Conservation (phyloP, 2,888 invertebrate genomes). For the Clusia tigrina region DNA sequence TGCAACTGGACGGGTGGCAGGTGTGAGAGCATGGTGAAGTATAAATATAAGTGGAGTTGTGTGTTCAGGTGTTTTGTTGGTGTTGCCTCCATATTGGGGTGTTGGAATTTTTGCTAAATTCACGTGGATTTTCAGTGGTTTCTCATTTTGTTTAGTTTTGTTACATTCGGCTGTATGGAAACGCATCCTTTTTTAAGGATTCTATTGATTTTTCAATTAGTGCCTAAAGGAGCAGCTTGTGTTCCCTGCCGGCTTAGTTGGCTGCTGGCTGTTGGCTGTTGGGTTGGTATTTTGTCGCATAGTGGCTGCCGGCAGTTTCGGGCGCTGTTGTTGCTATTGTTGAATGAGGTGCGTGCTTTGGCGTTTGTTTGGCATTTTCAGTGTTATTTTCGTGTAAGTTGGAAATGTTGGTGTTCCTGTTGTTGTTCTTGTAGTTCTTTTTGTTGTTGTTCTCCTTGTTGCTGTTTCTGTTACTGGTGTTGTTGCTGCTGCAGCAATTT, state of each 20-base stretch:
- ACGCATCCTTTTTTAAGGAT: constrained; percentile 5
- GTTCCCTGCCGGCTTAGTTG: neutral
- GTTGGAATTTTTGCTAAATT: neutral
- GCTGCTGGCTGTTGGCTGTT: neutral
- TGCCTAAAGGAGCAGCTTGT: constrained; percentile 14
- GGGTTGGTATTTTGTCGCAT: too few species aligned
- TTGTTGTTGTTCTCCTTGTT: constrained; percentile 5
- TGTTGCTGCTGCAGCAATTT: constrained; percentile 45
- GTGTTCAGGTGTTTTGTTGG: too few species aligned
- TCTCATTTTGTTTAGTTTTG: neutral
- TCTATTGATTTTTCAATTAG: constrained; percentile 57
- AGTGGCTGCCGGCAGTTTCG: too few species aligned
- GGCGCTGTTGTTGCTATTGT: neutral
- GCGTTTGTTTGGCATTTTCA: neutral
- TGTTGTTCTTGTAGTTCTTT: neutral
- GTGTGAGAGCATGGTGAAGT: too few species aligned
- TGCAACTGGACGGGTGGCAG: too few species aligned
- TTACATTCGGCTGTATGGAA: neutral
- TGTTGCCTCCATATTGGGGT: neutral
- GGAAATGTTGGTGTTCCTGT: neutral
- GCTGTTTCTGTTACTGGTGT: constrained; percentile 15
- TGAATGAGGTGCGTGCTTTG: neutral
- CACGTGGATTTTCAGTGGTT: neutral
- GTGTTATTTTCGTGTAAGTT: constrained; percentile 1
- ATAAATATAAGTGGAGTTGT: too few species aligned